phyloP scores from a whole-genome alignment of 92 coral and sea anemone species.

The Epizoanthus scotinus region DNA sequence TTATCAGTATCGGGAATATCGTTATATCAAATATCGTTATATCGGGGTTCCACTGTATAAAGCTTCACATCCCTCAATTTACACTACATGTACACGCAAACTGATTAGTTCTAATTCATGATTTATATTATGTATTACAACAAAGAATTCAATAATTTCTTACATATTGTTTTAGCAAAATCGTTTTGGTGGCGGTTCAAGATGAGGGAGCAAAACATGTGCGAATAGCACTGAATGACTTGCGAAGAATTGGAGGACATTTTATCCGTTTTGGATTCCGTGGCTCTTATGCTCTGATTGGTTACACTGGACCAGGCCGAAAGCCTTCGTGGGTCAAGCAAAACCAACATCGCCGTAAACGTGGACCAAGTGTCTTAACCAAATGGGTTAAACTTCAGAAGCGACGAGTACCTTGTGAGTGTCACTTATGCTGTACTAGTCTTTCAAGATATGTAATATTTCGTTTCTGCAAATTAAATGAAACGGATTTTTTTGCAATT shows the following conservation, averaged over 20 bases:
- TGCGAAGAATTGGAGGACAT: constrained; percentile 19
- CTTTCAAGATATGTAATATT: too few species aligned
- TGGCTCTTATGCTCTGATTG: constrained; percentile 45
- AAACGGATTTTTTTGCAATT: too few species aligned
- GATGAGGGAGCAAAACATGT: constrained; percentile 2
- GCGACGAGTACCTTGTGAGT: constrained; percentile 10
- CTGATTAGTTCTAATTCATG: too few species aligned
- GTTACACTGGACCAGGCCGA: constrained; percentile 33
- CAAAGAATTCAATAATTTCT: too few species aligned
- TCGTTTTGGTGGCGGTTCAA: constrained; percentile 20
- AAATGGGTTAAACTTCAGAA: neutral
- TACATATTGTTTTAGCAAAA: constrained; percentile 4
- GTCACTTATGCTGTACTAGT: neutral
- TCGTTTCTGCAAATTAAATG: too few species aligned
- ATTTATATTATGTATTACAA: too few species aligned
- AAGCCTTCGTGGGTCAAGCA: constrained; percentile 20
- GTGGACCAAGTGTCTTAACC: constrained; percentile 20
- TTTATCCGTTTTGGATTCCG: constrained; percentile 27
- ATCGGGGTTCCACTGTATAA: too few species aligned
- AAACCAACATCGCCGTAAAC: neutral
- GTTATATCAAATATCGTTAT: too few species aligned
- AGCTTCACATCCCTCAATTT: too few species aligned
- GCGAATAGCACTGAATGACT: neutral
- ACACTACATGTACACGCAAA: too few species aligned
- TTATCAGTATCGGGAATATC: too few species aligned